Percentiles rank a stretch among this genome's conserved stretches.
These are phyloP conservation scores for Sebastes minor DNA, from an alignment of 2,797 vertebrate genomes.

Conservation along the genomic window DNA sequence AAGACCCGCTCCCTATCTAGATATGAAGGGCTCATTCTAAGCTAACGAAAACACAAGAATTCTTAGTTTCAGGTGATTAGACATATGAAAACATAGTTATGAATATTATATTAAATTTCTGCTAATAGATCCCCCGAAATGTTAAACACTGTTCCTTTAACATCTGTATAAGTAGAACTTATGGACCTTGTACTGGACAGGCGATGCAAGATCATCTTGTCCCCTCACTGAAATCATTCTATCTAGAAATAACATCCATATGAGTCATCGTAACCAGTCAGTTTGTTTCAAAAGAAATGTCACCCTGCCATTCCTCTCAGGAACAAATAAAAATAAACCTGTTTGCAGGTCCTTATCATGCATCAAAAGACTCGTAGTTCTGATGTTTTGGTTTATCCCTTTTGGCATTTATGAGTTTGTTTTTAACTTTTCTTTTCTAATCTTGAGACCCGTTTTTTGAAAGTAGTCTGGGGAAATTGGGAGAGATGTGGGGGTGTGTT, in stretches of 20 bases:
- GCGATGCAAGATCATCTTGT: neutral
- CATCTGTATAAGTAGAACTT: neutral
- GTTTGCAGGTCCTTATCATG: neutral
- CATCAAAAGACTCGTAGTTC: neutral
- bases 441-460: neutral
- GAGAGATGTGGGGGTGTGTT: neutral
- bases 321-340: neutral
- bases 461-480: conserved; percentile 2
- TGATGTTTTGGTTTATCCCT: neutral
- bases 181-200: neutral
- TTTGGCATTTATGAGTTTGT: neutral
- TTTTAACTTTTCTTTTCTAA: neutral
- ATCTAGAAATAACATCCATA: neutral
- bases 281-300: conserved; percentile 14
- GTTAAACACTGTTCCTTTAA: too few species aligned
- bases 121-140: too few species aligned
- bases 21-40: too few species aligned
- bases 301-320: neutral
- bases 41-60: too few species aligned
- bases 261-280: neutral
- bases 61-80: too few species aligned
- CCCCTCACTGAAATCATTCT: neutral
- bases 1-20: too few species aligned
- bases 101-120: too few species aligned
- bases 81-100: too few species aligned